Percentiles rank a stretch among this genome's conserved stretches.
These are phyloP conservation scores for Campoplex capitator DNA, from an alignment of 2,888 invertebrate genomes.

Conservation along the genomic window DNA sequence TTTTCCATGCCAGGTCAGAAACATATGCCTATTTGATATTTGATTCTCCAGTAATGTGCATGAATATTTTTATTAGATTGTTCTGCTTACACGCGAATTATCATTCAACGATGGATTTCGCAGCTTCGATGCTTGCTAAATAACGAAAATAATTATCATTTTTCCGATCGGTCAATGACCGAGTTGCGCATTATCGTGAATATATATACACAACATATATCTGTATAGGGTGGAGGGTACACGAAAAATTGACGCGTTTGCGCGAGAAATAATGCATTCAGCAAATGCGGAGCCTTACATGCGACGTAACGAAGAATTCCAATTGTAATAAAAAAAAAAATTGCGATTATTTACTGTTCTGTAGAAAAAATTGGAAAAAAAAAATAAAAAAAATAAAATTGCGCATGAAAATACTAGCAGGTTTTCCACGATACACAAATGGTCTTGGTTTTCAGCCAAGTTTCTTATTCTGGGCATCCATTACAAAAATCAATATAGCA, in stretches of 20 bases:
- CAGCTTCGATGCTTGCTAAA: neutral
- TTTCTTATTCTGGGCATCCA: conserved; percentile 51
- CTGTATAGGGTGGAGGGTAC: neutral
- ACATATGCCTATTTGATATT: neutral
- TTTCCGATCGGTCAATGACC: conserved; percentile 45
- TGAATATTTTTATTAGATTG: neutral
- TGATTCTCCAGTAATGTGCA: neutral
- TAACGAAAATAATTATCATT: conserved; percentile 13
- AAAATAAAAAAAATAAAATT: neutral
- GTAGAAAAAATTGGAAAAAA: neutral
- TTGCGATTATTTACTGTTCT: neutral
- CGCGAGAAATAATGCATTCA: conserved; percentile 24
- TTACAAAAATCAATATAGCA: conserved; percentile 64
- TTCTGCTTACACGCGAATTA: neutral
- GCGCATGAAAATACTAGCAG: neutral
- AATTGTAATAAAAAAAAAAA: neutral
- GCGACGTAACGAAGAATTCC: neutral
- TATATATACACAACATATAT: neutral
- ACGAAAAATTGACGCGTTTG: conserved; percentile 31
- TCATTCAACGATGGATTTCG: neutral
- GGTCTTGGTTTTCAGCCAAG: neutral
- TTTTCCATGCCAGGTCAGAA: neutral
- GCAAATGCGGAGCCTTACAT: neutral
- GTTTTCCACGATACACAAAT: neutral
- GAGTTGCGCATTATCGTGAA: conserved; percentile 8